A percentile compares a stretch with the other conserved stretches of the same genome.
phyloP scores from a whole-genome alignment of 1,140 invertebrate genomes.

The Formica selysi region DNA sequence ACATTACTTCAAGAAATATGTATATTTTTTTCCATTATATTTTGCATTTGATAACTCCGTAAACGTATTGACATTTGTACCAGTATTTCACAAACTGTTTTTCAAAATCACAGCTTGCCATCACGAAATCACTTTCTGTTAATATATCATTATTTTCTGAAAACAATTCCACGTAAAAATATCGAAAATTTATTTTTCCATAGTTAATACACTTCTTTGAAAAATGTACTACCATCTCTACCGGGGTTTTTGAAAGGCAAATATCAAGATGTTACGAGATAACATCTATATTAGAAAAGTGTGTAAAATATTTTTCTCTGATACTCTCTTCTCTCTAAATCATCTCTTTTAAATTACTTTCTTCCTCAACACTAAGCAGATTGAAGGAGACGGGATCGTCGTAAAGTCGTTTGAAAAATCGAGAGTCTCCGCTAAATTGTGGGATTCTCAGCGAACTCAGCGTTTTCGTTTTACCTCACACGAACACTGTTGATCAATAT shows the following conservation, averaged over 20 bases:
- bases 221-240: conserved; percentile 12
- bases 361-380: background rate
- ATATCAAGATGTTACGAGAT: background rate
- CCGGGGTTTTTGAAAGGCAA: background rate
- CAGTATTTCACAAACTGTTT: background rate
- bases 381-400: background rate
- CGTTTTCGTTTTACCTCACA: conserved; percentile 26
- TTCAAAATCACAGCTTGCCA: background rate
- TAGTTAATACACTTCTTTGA: background rate
- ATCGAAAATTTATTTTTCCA: background rate
- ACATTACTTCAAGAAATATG: background rate
- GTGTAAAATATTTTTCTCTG: background rate
- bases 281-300: background rate
- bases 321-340: conserved; percentile 22
- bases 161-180: background rate
- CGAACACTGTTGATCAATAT: conserved; percentile 31
- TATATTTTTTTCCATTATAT: background rate
- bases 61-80: conserved; percentile 7
- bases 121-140: conserved; percentile 13
- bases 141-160: background rate
- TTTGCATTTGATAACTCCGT: background rate
- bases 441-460: conserved; percentile 25
- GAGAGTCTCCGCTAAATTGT: conserved; percentile 18
- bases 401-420: conserved; percentile 14
- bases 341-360: background rate